Evolutionary conservation across 1,140 invertebrate genomes (phyloP), one percentile per base, ranked within the genome.

Genomic region (Zeugodacus cucurbitae): DNA sequence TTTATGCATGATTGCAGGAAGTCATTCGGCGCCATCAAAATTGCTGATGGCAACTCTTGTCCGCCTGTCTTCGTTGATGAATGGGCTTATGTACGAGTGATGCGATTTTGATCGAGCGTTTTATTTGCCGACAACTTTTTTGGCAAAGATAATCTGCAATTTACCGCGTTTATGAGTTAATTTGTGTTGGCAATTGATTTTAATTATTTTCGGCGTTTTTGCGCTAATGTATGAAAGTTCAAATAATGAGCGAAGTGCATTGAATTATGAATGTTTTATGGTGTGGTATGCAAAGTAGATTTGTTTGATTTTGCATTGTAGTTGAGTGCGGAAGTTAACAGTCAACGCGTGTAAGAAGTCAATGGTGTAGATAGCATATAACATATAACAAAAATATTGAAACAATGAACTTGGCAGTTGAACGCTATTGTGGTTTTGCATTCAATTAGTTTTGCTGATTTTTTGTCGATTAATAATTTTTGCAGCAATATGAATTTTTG

Each of bases 111-210:
- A 41, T 74, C 34, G 67, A 74, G 10, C 58, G 14, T 54, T 20
- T 54, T 54, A 62, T 62, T 62, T 62, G 58, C 58, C 0, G 58
- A 22, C 48, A 54, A 4, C 1, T 11, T 6, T 62, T 26, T 62
- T 74, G 3, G 67, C 32, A 37, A 37, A 74, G 67, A 74, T 74
- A 74, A 74, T 74, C 34, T 37, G 67, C 34, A 74, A 41, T 74
- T 74, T 37, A 3, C 17, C 17, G 67, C 32, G 5, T 74, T 74
- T 41, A 74, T 74, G 67, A 74, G 67, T 74, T 32, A 74, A 74
- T 74, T 74, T 74, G 32, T 74, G 67, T 20, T 74, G 67, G 67
- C 67, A 74, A 74, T 74, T 74, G 34, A 41, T 74, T 74, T 74
- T 37, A 62, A 74, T 74, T 37, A 37, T 37, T 74, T 37, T 41